These are phyloP conservation scores for Halotydeus destructor DNA, from an alignment of 1,140 invertebrate species.

Conservation along the genomic window DNA sequence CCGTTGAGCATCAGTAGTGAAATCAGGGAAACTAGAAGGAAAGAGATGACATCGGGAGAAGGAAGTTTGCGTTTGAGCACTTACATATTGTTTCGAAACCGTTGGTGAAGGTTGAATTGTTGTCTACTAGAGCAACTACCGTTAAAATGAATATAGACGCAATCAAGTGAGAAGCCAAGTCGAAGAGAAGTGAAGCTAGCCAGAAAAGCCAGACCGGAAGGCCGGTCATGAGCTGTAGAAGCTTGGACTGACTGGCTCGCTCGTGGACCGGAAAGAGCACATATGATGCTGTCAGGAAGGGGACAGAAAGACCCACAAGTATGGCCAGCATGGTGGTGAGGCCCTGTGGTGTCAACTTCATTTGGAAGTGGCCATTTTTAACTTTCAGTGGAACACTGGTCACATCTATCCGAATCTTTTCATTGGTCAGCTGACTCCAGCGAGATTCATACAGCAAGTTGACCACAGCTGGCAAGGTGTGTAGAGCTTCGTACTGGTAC, in stretches of 20 bases:
- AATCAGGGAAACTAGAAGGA: conserved; percentile 2
- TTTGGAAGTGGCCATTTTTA: not conserved
- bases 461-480: conserved; percentile 7
- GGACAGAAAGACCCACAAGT: too few relatives aligned
- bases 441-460: not conserved
- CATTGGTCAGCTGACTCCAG: not conserved
- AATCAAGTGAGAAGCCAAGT: conserved; percentile 9
- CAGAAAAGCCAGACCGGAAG: conserved; percentile 12
- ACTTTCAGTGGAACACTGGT: not conserved
- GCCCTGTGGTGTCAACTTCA: not conserved
- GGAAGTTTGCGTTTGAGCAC: not conserved
- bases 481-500: conserved; percentile 13
- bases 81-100: conserved; percentile 2
- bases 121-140: conserved; percentile 9
- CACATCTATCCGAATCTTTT: not conserved
- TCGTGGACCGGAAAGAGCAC: conserved; percentile 17
- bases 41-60: not conserved
- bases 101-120: not conserved
- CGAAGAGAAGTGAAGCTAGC: conserved; percentile 14
- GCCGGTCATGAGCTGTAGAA: conserved; percentile 18
- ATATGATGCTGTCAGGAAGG: conserved; percentile 14
- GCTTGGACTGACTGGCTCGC: conserved; percentile 14
- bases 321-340: too few relatives aligned
- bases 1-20: conserved; percentile 14
- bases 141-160: conserved; percentile 11